Evolutionary conservation across 1,140 invertebrate species (phyloP), one percentile per base, ranked within the genome.

Genomic region (Dendroctonus ponderosae): DNA sequence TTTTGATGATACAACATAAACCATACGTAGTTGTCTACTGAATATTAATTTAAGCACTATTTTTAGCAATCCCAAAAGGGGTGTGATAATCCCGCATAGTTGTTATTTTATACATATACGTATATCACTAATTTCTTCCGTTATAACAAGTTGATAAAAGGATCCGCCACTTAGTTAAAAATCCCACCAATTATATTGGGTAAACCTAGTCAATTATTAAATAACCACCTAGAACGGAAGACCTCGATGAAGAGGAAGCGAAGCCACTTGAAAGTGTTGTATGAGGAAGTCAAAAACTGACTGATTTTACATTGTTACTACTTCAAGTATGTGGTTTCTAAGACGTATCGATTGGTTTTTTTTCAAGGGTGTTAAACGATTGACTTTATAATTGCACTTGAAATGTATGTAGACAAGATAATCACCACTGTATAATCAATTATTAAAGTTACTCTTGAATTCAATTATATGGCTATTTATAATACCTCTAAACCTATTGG

Each of bases 221-320:
- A 39, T 12, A 11, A 39, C 2, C 37, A 12, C 40, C 26, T 11
- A 54, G 40, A 54, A 54, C 14, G 52, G 52, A 54, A 12, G n/a
- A 54, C 37, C 5, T 26, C 14, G 40, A 26, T 26, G 26, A 11
- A 54, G 37, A 54, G 52, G 52, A 54, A 54, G 40, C 52, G 37
- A 7, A 54, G 38, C 26, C 26, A 26, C 26, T 26, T 26, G 26
- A 26, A 26, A 26, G 26, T 26, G 26, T 54, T 39, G 37, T 11
- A 54, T 54, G 12, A 54, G 52, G 52, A 54, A 54, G 52, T 54
- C n/a, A 37, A 39, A 54, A 37, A 54, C 37, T 26, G 26, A 26
- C 26, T 26, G 38, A 54, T 54, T 39, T 46, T 8, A 46, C 40
- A 39, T 37, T 11, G 37, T 39, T 54, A 54, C 50, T 37, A 26